Base-by-base conservation (phyloP, 2,797 vertebrate genomes). In the Danio choprae region DNA sequence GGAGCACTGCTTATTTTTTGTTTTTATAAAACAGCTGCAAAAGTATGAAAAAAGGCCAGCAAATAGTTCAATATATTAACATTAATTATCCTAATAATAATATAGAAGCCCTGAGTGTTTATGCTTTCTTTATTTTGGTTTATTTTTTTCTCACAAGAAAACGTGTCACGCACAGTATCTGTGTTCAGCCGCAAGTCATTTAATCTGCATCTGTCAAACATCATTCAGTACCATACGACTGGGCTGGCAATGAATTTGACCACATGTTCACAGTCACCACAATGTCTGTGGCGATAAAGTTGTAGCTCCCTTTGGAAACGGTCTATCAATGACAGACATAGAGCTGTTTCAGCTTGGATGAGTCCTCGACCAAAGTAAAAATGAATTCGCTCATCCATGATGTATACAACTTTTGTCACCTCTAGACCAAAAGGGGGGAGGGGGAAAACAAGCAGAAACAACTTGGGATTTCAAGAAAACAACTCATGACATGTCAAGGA, bases 361-460 rank as follows among this genome's bases (percentile, higher is more conserved):
- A 65, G 48, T 55, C 74, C 20, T 15, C 16, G 20, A 40, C 44
- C 50, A 77, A 65, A 77, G 50, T 36, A 44, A 56, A 46, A 56
- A 44, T 15, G 11, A 6, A 55, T n/a, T n/a, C 2, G 0, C 9
- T 74, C 56, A 38, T 38, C 55, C 4, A 1, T 73, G 22, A 74
- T 38, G 22, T n/a, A 75, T 10, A 43, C 43, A 9, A 6, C 73
- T 75, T 73, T 29, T 29, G 18, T 40, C 48, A 36, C 16, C 5
- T 75, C n/a, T 38, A 22, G 12, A 41, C 59, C n/a, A 58, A 51
- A 29, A 29, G 29, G n/a, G 6, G 38, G 18, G n/a, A 40, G 36
- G 0, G 6, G 16, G 38, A 12, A 74, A 46, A 10, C 7, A 22
- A 56, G 29, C 6, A 2, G 20, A 55, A 73, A 48, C 43, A 67